These are phyloP conservation scores for Darevskia mixta DNA, from an alignment of 2,797 vertebrate species.

Conservation along the genomic window DNA sequence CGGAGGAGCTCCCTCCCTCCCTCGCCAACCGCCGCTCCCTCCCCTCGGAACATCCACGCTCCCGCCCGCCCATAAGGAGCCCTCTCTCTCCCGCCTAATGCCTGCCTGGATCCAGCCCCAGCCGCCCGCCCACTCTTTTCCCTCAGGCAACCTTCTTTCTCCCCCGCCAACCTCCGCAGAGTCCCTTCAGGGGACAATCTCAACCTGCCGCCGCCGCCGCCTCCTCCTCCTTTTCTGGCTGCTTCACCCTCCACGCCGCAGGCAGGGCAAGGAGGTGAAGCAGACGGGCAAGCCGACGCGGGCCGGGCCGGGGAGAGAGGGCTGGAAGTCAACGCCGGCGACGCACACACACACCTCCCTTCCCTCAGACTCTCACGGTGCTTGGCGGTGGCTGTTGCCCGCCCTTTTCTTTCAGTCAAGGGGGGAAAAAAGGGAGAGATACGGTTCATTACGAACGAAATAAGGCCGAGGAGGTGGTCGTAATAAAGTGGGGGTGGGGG, in stretches of 20 bases:
- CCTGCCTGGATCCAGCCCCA: not conserved
- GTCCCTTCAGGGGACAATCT: not conserved
- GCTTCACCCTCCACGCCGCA: not conserved
- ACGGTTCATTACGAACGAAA: not conserved
- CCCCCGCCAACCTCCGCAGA: not conserved
- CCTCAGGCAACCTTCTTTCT: not conserved
- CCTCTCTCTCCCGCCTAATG: not conserved
- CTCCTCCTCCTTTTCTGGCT: not conserved
- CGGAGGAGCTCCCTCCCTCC: not conserved
- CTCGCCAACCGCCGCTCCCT: not conserved
- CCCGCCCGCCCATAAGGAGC: conserved; percentile 7
- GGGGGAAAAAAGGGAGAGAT: not conserved
- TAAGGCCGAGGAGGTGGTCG: too few relatives aligned
- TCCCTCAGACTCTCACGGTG: too few relatives aligned
- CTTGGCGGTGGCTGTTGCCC: too few relatives aligned
- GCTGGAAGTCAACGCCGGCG: too few relatives aligned
- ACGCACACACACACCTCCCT: too few relatives aligned
- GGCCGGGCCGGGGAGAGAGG: not conserved
- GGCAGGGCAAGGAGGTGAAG: not conserved
- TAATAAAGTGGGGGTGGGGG: too few relatives aligned
- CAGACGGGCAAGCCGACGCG: not conserved
- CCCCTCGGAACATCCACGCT: conserved; percentile 39
- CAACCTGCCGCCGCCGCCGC: not conserved
- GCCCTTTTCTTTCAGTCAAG: not conserved
- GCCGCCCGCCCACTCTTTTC: not conserved